Evolutionary conservation across 2,113 vertebrate species (phyloP).

Genomic region (Hydrochoerus hydrochaeris): DNA sequence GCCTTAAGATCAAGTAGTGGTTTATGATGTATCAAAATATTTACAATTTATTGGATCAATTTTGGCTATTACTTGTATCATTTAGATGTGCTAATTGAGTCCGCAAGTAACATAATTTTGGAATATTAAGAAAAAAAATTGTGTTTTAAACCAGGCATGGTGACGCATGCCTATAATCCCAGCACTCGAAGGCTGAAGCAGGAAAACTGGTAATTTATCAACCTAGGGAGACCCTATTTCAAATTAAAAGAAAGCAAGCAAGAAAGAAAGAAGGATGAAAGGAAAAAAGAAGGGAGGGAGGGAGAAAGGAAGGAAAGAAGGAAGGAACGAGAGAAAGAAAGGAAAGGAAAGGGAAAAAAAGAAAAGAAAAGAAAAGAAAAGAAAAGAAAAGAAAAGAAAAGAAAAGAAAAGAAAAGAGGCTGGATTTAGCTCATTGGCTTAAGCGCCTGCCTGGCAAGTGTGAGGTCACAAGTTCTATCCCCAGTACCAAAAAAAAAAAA

Average conservation of each 20-base stretch:
- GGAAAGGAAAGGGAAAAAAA: too few species aligned
- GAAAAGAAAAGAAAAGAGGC: background rate
- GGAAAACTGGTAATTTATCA: background rate
- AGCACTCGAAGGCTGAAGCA: background rate
- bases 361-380: too few species aligned
- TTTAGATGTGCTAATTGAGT: background rate
- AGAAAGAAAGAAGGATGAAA: background rate
- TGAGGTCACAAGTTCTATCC: too few species aligned
- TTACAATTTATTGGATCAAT: background rate
- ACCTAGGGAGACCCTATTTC: too few species aligned
- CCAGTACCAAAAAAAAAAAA: too few species aligned
- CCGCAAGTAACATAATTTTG: background rate
- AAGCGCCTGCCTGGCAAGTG: too few species aligned
- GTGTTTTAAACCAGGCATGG: background rate
- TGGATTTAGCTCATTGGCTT: too few species aligned
- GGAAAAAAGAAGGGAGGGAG: background rate
- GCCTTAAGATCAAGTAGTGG: background rate
- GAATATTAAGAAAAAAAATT: slow-evolving; percentile 33
- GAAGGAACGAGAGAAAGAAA: too few species aligned
- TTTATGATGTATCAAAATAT: background rate
- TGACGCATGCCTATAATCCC: background rate
- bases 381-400: too few species aligned
- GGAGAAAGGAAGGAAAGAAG: too few species aligned
- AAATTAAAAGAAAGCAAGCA: background rate
- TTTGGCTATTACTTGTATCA: background rate